phyloP scores from a whole-genome alignment of 92 coral and sea anemone genomes.

The Zoanthus sansibaricus region DNA sequence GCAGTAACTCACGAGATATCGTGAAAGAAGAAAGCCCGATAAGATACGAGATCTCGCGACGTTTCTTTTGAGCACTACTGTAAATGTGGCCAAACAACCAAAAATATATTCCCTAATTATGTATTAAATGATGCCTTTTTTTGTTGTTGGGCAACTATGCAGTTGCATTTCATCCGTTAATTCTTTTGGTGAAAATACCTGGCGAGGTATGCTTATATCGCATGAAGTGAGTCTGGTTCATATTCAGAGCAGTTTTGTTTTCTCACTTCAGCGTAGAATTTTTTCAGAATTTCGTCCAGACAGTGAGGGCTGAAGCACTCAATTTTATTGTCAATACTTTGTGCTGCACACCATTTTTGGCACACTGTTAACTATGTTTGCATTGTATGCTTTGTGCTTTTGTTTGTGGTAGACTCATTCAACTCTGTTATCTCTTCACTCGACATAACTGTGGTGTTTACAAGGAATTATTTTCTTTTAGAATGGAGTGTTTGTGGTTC shows the following conservation, averaged over 20 bases:
- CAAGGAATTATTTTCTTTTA: conserved; percentile 6
- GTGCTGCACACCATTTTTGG: conserved; percentile 39
- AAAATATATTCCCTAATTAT: too few relatives aligned
- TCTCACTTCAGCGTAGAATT: conserved; percentile 53
- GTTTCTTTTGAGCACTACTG: too few relatives aligned
- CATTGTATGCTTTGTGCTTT: conserved; percentile 51
- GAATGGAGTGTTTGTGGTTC: background rate
- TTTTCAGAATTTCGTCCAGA: conserved; percentile 34
- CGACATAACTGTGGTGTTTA: background rate
- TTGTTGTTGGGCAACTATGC: too few relatives aligned
- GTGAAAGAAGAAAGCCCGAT: too few relatives aligned
- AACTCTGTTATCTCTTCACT: background rate
- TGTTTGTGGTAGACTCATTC: conserved; percentile 37
- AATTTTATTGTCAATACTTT: conserved; percentile 29
- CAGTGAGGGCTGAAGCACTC: conserved; percentile 21
- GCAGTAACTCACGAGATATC: too few relatives aligned
- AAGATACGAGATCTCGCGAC: too few relatives aligned
- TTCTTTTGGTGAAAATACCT: too few relatives aligned
- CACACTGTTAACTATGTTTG: conserved; percentile 55
- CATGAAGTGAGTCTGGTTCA: conserved; percentile 62
- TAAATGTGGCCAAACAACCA: too few relatives aligned
- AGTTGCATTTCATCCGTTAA: too few relatives aligned
- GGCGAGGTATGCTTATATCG: conserved; percentile 57
- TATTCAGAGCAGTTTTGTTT: conserved; percentile 62
- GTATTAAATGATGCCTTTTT: too few relatives aligned